A percentile compares a stretch with the other conserved stretches of the same genome.
Conservation (phyloP, 2,888 invertebrate species). For the Petrolisthes cinctipes region DNA sequence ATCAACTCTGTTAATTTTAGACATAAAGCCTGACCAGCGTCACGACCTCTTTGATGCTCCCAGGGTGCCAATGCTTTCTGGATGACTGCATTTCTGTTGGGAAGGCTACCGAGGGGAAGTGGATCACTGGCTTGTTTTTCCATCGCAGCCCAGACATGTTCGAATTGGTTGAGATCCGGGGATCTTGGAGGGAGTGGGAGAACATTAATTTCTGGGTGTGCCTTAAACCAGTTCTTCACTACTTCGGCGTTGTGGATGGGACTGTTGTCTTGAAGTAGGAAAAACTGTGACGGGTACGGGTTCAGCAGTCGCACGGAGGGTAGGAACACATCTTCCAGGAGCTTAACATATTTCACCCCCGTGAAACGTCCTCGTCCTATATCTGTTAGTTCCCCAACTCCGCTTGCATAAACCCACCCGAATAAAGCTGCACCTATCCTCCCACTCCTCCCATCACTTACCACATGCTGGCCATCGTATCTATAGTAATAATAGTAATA, state of each 20-base stretch:
- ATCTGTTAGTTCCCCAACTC: slow-evolving; percentile 10
- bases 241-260: slow-evolving; percentile 4
- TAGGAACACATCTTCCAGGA: slow-evolving; percentile 8
- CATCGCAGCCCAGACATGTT: slow-evolving; percentile 14
- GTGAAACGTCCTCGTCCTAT: slow-evolving; percentile 6
- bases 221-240: background rate
- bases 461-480: background rate
- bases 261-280: slow-evolving; percentile 17
- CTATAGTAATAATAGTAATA: background rate
- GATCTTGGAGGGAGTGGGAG: slow-evolving; percentile 18
- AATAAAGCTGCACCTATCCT: background rate
- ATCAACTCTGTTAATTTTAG: background rate
- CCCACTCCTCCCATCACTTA: too few relatives aligned
- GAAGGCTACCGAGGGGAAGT: background rate
- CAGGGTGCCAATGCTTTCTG: background rate
- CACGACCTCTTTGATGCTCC: slow-evolving; percentile 6
- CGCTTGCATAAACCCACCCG: slow-evolving; percentile 8
- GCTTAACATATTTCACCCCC: background rate
- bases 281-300: background rate
- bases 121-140: background rate
- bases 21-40: background rate
- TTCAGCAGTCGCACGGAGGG: background rate
- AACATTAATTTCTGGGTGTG: background rate
- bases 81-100: too few relatives aligned
- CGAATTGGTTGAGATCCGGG: slow-evolving; percentile 3